Evolutionary conservation across 2,888 invertebrate genomes (phyloP).

Genomic region (Drosophila subsilvestris): DNA sequence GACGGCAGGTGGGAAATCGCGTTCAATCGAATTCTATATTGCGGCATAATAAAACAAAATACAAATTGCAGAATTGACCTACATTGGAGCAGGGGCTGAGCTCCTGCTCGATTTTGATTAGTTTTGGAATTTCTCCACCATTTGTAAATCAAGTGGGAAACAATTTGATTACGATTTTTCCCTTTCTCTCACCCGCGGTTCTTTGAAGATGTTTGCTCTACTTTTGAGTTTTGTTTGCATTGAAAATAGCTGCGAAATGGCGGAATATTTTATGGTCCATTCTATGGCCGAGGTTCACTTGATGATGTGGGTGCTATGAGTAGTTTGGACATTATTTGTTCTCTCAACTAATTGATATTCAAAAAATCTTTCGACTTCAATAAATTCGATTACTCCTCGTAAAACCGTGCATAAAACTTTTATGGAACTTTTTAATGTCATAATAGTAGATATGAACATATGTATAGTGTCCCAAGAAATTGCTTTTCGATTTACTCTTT

Average conservation of each 20-base stretch:
- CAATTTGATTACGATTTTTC: slow-evolving; percentile 13
- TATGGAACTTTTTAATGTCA: too few relatives aligned
- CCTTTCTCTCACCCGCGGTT: slow-evolving; percentile 1
- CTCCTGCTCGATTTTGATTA: slow-evolving; percentile 4
- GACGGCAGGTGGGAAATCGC: background rate
- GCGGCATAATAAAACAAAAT: slow-evolving; percentile 35
- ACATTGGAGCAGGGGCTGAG: slow-evolving; percentile 9
- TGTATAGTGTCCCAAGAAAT: too few relatives aligned
- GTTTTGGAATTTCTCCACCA: slow-evolving; percentile 21
- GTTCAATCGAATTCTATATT: slow-evolving; percentile 23
- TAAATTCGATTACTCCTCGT: too few relatives aligned
- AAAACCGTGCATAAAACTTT: too few relatives aligned
- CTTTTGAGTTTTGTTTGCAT: slow-evolving; percentile 30
- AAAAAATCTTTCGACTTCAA: background rate
- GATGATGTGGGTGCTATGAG: too few relatives aligned
- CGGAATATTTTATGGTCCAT: background rate
- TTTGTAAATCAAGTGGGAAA: slow-evolving; percentile 26
- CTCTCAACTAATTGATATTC: slow-evolving; percentile 10
- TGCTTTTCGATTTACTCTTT: too few relatives aligned
- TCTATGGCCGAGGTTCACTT: background rate
- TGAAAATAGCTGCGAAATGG: slow-evolving; percentile 15
- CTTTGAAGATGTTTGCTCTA: slow-evolving; percentile 42
- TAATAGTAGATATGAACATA: too few relatives aligned
- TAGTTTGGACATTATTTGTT: background rate
- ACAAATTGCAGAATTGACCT: slow-evolving; percentile 29